phyloP scores from a whole-genome alignment of 2,797 vertebrate genomes.

The Steatocranus sp. region DNA sequence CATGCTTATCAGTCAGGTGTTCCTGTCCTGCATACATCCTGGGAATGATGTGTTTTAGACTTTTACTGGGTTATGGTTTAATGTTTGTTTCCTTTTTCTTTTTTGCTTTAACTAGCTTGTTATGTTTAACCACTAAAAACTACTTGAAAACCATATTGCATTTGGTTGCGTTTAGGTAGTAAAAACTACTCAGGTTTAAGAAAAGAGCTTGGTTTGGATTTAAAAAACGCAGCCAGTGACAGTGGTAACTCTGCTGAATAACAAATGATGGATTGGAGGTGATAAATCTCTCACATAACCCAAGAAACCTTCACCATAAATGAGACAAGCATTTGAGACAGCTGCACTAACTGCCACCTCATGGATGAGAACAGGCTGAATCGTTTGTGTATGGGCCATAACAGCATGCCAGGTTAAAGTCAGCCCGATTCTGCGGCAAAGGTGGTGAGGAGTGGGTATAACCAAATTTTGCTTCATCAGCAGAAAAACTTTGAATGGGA shows the following conservation, averaged over 20 bases:
- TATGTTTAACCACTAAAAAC: background rate
- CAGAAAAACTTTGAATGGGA: background rate
- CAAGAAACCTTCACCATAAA: background rate
- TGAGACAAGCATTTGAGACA: background rate
- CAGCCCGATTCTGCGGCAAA: background rate
- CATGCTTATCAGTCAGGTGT: background rate
- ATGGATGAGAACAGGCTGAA: background rate
- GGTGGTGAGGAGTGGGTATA: background rate
- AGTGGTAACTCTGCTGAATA: background rate
- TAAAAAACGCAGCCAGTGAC: background rate
- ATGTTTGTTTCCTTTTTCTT: background rate
- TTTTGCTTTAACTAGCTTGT: background rate
- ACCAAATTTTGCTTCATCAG: background rate
- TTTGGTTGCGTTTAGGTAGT: background rate
- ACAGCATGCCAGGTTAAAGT: background rate
- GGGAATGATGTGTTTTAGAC: background rate
- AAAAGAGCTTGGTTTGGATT: background rate
- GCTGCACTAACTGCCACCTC: background rate
- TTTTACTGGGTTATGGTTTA: background rate
- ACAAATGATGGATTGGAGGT: background rate
- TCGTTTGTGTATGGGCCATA: background rate
- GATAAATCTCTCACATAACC: accelerated
- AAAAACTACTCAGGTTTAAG: background rate
- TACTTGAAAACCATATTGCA: background rate
- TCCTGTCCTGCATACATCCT: background rate